These are phyloP conservation scores for Ptilorrhoa leucosticta DNA, from an alignment of 2,113 vertebrate genomes.

Conservation along the genomic window DNA sequence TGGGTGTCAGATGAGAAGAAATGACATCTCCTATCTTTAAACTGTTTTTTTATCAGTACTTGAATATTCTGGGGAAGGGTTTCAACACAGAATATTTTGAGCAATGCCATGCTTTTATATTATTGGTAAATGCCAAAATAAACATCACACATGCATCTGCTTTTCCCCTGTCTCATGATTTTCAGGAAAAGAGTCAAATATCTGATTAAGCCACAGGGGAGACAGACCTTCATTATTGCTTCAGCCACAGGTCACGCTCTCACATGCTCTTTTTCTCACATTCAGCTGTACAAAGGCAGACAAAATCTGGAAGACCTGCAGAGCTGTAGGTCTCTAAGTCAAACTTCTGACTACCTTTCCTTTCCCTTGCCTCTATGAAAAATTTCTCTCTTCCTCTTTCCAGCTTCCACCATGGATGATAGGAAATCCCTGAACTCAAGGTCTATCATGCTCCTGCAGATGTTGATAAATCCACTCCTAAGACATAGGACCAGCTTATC, in stretches of 20 bases:
- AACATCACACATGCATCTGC: not conserved
- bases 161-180: not conserved
- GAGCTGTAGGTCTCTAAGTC: not conserved
- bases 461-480: not conserved
- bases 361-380: not conserved
- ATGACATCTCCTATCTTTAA: not conserved
- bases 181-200: not conserved
- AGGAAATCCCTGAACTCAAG: not conserved
- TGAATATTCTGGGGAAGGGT: not conserved
- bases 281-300: not conserved
- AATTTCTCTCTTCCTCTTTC: not conserved
- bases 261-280: not conserved
- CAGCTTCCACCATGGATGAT: not conserved
- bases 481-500: not conserved
- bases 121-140: not conserved
- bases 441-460: not conserved
- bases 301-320: not conserved
- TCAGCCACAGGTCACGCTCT: not conserved
- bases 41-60: not conserved
- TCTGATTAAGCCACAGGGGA: not conserved
- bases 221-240: not conserved
- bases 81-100: not conserved
- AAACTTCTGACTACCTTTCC: not conserved
- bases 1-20: not conserved
- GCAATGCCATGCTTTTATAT: not conserved